phyloP scores from a whole-genome alignment of 2,797 vertebrate genomes.

The Limnodromus scolopaceus region DNA sequence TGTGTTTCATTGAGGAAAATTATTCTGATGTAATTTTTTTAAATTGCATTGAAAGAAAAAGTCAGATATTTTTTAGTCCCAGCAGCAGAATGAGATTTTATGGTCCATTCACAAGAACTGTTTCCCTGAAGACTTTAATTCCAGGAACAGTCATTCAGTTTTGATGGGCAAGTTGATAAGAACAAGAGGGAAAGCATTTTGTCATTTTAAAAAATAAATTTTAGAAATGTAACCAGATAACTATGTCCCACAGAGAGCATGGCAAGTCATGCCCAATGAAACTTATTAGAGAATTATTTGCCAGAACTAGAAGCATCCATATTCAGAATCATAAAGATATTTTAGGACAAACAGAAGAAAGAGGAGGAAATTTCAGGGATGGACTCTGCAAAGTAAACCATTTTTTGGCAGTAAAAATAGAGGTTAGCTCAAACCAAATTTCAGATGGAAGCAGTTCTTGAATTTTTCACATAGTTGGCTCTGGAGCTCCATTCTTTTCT shows the following conservation, averaged over 20 bases:
- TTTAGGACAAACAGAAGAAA: background rate
- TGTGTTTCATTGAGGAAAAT: background rate
- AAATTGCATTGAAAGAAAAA: background rate
- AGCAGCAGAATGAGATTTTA: conserved; percentile 1
- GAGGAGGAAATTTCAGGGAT: background rate
- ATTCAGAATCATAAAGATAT: background rate
- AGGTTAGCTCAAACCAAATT: background rate
- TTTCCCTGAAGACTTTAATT: conserved; percentile 4
- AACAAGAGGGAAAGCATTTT: background rate
- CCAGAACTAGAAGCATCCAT: background rate
- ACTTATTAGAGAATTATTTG: background rate
- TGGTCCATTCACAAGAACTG: background rate
- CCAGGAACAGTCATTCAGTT: background rate
- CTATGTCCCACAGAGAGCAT: background rate
- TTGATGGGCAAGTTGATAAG: background rate
- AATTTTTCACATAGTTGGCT: background rate
- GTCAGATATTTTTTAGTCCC: background rate
- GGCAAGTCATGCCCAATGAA: background rate
- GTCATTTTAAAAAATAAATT: background rate
- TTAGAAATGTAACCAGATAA: background rate
- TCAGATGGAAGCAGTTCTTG: background rate
- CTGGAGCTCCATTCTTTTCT: background rate
- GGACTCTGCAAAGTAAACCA: background rate
- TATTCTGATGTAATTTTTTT: background rate
- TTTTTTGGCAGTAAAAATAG: background rate